A percentile compares a stretch with the other conserved stretches of the same genome.
Conservation (phyloP, 2,797 vertebrate species). For the Pitangus sulphuratus region DNA sequence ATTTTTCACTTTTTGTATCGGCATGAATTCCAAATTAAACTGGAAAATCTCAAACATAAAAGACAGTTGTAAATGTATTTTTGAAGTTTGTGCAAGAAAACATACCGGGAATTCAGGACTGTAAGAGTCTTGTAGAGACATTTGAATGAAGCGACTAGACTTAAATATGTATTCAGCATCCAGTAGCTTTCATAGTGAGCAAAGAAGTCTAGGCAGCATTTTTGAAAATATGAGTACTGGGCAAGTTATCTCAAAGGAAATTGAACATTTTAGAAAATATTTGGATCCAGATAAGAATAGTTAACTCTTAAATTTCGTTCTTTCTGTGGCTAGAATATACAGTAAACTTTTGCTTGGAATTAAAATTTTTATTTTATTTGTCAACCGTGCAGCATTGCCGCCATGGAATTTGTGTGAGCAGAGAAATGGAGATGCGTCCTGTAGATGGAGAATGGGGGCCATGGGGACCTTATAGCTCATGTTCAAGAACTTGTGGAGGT, state of each 20-base stretch:
- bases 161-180: background rate
- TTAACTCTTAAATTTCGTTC: background rate
- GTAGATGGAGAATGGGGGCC: slow-evolving; percentile 94
- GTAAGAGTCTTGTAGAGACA: background rate
- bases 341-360: background rate
- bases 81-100: background rate
- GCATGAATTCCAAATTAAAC: background rate
- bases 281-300: background rate
- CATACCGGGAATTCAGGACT: background rate
- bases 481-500: slow-evolving; percentile 94
- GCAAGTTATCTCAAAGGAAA: background rate
- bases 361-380: background rate
- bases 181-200: background rate
- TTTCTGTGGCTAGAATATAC: background rate
- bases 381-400: slow-evolving; percentile 84
- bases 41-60: background rate
- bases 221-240: background rate
- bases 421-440: slow-evolving; percentile 85
- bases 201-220: background rate
- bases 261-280: background rate
- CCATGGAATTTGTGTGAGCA: slow-evolving; percentile 92
- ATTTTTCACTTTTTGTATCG: background rate
- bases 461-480: slow-evolving; percentile 91
- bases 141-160: background rate
- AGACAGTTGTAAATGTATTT: background rate